Evolutionary conservation across 1,140 invertebrate species (phyloP), one percentile per base, ranked within the genome.

Genomic region (Drosophila orosa): DNA sequence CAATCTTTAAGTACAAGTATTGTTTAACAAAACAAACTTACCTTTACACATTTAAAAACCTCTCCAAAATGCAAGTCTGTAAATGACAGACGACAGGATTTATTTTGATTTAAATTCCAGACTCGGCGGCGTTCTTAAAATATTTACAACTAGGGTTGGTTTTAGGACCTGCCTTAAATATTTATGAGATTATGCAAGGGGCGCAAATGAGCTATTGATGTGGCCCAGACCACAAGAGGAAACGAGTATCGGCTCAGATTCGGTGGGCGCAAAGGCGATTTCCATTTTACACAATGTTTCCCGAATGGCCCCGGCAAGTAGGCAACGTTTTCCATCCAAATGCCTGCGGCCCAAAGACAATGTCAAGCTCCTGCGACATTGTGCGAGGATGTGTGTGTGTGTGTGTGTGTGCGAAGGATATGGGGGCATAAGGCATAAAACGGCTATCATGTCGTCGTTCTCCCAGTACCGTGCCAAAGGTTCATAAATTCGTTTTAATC

Each of bases 401-500:
- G 48, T 39, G 17, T 59, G 57, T 54, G 44, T 12, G 29, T 37
- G 77, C 22, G 40, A n/a, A 45, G 54, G 31, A 65, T 67, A 25
- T 35, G 35, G 12, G 40, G 19, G 19, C 9, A 37, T 24, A 35
- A 54, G 40, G 67, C 42, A 83, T 83, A 71, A 80, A 72, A 57
- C 63, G 61, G 78, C 79, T 85, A 78, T 86, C 82, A 87, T 82
- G 79, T 83, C 65, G 69, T 57, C 45, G 57, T 57, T 52, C 63
- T 45, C 44, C 48, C 35, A 57, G 72, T 84, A 58, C 81, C 84
- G 84, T 87, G 84, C 73, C 84, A 87, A 87, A 80, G 84, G 84
- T 89, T 87, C 84, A 87, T 87, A 87, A 87, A 90, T 87, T 87
- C 76, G 76, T 89, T 85, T 87, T 87, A 87, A 87, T 87, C 77